These are phyloP conservation scores for Gymnocypris eckloni DNA, from an alignment of 2,797 vertebrate genomes.

Conservation along the genomic window DNA sequence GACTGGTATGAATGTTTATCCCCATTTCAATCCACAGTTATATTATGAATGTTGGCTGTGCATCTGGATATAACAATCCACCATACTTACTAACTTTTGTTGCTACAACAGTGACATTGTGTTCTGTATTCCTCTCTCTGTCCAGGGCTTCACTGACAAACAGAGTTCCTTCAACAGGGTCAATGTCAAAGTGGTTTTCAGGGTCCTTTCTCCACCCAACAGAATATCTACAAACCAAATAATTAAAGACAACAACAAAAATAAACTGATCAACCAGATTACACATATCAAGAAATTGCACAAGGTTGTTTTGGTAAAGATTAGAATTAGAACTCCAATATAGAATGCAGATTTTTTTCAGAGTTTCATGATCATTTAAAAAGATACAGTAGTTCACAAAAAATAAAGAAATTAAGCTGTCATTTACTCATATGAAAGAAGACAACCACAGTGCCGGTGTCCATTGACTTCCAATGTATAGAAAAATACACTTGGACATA, in stretches of 20 bases:
- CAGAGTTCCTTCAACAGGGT: slow-evolving; percentile 88
- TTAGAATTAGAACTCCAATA: not conserved
- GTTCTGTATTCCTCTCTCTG: slow-evolving; percentile 85
- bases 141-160: slow-evolving; percentile 89
- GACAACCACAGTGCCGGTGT: not conserved
- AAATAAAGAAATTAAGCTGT: not conserved
- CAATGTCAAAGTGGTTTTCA: slow-evolving; percentile 89
- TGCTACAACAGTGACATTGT: slow-evolving; percentile 90
- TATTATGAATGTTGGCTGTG: not conserved
- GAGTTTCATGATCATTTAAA: not conserved
- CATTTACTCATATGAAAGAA: not conserved
- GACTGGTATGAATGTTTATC: not conserved
- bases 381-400: not conserved
- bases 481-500: not conserved
- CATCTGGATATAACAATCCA: slow-evolving; percentile 39
- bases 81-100: slow-evolving; percentile 96
- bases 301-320: not conserved
- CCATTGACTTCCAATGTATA: not conserved
- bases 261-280: not conserved
- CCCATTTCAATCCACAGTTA: not conserved
- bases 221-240: slow-evolving; percentile 81
- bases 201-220: slow-evolving; percentile 84
- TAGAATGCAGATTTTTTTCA: not conserved
- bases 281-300: not conserved
- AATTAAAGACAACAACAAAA: not conserved